Evolutionary conservation across 2,113 vertebrate genomes (phyloP), one percentile per base, ranked within the genome.

Genomic region (Cebus imitator): DNA sequence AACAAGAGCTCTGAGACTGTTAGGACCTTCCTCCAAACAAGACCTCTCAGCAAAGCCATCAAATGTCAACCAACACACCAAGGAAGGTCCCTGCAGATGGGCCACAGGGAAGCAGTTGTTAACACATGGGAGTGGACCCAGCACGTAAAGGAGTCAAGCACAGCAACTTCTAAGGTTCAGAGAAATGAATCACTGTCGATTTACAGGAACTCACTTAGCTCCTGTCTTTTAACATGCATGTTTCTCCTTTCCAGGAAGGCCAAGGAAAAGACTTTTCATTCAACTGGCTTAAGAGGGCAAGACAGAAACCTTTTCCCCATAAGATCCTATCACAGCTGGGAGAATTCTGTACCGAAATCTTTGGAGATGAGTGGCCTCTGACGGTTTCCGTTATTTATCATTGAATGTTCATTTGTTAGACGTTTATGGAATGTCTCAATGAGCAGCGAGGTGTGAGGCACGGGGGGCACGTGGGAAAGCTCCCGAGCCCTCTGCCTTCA

Each of bases 381-480:
- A 4, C 27, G 55, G 75, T 55, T 93, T 80, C 52, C 61, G 27
- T 92, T 30, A 40, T 75, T 95, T 14, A 35, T 4, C 76, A 57
- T 21, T 25, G 23, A 8, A 14, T 14, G 10, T 43, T 52, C 40
- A n/a, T 45, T 58, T n/a, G 25, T 50, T 10, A 20, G 70, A 64
- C 12, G 21, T 48, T 58, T 70, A 4, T 6, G 21, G 57, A 79
- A 20, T 8, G 70, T 66, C n/a, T 79, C 52, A 12, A 1, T 0
- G 18, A n/a, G 20, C 58, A 18, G n/a, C 13, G 16, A 70, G 68
- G 50, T 27, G 52, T 23, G 48, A 21, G 73, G 32, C 1, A 11
- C 2, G 3, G 2, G 32, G 37, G 10, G 5, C 3, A 3, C 3
- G 0, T 0, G 13, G 87, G 1, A 30, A 89, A 73, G 58, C 16